phyloP scores from a whole-genome alignment of 2,888 invertebrate species.

The Anaspis maculata region DNA sequence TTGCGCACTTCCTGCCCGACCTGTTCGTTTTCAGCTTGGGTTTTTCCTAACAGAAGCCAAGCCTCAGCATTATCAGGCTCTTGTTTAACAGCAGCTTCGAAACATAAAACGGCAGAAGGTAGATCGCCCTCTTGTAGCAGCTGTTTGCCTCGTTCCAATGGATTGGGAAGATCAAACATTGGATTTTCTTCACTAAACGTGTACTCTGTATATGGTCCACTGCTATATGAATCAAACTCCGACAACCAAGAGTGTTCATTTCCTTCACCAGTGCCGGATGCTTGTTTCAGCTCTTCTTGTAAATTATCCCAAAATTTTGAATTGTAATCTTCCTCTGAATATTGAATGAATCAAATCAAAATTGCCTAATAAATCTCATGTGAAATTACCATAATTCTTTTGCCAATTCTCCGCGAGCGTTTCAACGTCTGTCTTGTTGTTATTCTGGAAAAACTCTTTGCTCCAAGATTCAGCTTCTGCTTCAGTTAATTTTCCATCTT shows the following conservation, averaged over 20 bases:
- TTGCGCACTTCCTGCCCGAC: constrained; percentile 27
- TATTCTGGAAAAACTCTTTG: constrained; percentile 39
- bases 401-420: constrained; percentile 29
- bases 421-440: constrained; percentile 21
- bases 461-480: constrained; percentile 43
- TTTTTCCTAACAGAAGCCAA: constrained; percentile 82
- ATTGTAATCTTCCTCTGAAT: constrained; percentile 46
- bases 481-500: constrained; percentile 41
- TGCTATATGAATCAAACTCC: constrained; percentile 54
- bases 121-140: constrained; percentile 81
- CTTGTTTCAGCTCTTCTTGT: constrained; percentile 70
- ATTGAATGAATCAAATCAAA: neutral
- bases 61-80: constrained; percentile 69
- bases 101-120: constrained; percentile 90
- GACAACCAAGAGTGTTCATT: constrained; percentile 56
- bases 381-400: constrained; percentile 16
- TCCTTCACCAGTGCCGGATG: constrained; percentile 47
- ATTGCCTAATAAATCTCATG: neutral
- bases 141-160: constrained; percentile 78
- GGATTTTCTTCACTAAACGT: constrained; percentile 79
- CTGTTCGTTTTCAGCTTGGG: constrained; percentile 97
- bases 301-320: constrained; percentile 54
- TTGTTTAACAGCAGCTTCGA: constrained; percentile 90
- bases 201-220: constrained; percentile 59
- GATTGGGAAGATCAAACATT: constrained; percentile 66